Conservation (phyloP, 2,888 invertebrate genomes). For the Cheilosia variabilis region DNA sequence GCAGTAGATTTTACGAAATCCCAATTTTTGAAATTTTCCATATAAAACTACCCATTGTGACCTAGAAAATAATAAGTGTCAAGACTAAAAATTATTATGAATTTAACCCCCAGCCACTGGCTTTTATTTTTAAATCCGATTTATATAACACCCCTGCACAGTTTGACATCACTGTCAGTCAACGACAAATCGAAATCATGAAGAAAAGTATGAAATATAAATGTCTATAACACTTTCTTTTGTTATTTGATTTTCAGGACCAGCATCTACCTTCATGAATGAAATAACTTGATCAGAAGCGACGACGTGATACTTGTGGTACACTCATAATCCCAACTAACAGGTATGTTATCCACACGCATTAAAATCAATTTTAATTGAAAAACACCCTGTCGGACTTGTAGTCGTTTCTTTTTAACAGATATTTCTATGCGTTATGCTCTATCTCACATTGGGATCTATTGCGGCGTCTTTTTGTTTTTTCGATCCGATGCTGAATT, state of each 20-base stretch:
- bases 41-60: no score
- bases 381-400: not conserved
- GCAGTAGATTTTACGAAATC: no score
- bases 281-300: constrained; percentile 11
- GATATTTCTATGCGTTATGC: not conserved
- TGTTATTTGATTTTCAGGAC: constrained; percentile 23
- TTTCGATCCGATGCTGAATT: not conserved
- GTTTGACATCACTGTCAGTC: no score
- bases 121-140: no score
- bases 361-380: constrained; percentile 7
- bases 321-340: constrained; percentile 32
- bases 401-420: not conserved
- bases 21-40: no score
- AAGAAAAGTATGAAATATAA: not conserved
- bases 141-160: no score
- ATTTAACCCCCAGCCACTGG: no score
- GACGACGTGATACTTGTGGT: constrained; percentile 24
- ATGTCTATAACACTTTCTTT: not conserved
- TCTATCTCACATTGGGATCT: constrained; percentile 18
- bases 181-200: no score
- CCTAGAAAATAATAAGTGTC: no score
- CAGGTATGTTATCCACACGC: constrained; percentile 26
- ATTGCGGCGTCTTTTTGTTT: constrained; percentile 11
- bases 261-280: constrained; percentile 12
- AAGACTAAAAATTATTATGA: no score